These are phyloP conservation scores for Mnemiopsis leidyi DNA, from an alignment of 37 sponge, comb jelly and placozoan genomes.

Conservation along the genomic window DNA sequence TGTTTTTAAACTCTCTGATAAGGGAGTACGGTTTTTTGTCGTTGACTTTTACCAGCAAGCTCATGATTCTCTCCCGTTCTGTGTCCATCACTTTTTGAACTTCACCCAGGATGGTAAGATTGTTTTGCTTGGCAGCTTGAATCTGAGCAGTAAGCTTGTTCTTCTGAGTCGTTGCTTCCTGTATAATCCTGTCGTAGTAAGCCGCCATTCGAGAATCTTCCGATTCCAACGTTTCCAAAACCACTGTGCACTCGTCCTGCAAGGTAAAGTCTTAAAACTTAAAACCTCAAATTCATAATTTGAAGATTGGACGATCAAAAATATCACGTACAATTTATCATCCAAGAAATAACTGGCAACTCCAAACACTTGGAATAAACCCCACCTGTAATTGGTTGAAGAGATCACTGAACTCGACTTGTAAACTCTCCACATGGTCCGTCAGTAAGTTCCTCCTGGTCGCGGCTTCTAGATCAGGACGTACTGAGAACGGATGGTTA, in stretches of 20 bases:
- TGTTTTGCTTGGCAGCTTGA: neutral
- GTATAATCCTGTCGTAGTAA: slow-evolving; percentile 22
- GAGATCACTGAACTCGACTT: slow-evolving; percentile 1
- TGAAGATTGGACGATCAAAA: neutral
- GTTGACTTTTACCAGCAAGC: slow-evolving; percentile 35
- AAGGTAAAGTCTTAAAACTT: neutral
- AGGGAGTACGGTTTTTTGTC: slow-evolving; percentile 47
- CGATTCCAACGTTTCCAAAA: neutral
- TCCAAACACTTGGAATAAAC: too few species aligned
- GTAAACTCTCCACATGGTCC: neutral
- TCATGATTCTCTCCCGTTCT: slow-evolving; percentile 2
- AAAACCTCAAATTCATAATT: neutral
- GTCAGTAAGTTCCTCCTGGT: neutral
- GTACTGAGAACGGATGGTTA: too few species aligned
- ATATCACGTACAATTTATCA: too few species aligned
- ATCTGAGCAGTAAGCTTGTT: slow-evolving; percentile 24
- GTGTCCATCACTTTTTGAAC: slow-evolving; percentile 41
- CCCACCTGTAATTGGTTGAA: neutral
- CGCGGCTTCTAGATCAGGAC: slow-evolving; percentile 6
- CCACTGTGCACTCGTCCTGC: neutral
- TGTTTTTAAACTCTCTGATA: slow-evolving; percentile 21
- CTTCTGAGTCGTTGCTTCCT: neutral
- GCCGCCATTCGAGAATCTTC: neutral
- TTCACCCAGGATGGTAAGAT: slow-evolving; percentile 11
- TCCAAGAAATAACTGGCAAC: too few species aligned